Percentiles rank a stretch among this genome's conserved stretches.
These are phyloP conservation scores for Leucoraja ocellata DNA, from an alignment of 2,797 vertebrate species.

Conservation along the genomic window DNA sequence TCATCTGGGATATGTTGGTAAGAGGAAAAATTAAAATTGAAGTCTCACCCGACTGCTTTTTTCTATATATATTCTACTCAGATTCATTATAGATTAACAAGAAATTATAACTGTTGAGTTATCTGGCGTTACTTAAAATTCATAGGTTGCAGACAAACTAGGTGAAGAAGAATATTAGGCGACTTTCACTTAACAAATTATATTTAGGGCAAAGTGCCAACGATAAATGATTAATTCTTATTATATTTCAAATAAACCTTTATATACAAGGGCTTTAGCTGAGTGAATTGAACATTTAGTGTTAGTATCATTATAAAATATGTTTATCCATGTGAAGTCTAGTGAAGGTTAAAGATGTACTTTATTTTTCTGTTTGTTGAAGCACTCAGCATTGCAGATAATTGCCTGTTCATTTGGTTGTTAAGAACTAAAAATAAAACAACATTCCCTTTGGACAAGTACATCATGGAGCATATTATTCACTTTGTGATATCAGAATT, in stretches of 20 bases:
- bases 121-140: background rate
- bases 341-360: background rate
- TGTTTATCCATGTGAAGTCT: background rate
- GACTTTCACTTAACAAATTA: background rate
- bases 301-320: background rate
- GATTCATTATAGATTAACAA: background rate
- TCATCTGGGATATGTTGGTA: background rate
- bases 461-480: background rate
- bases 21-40: background rate
- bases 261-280: background rate
- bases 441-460: background rate
- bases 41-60: background rate
- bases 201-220: background rate
- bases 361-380: background rate
- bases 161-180: background rate
- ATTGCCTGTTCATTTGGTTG: constrained; percentile 6
- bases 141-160: background rate
- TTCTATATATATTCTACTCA: background rate
- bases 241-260: constrained; percentile 2
- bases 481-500: constrained; percentile 14
- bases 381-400: background rate
- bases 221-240: background rate
- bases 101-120: background rate
- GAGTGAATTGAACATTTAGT: background rate
- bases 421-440: background rate